Evolutionary conservation across 2,797 vertebrate species (phyloP).

Genomic region (Coilia nasus): DNA sequence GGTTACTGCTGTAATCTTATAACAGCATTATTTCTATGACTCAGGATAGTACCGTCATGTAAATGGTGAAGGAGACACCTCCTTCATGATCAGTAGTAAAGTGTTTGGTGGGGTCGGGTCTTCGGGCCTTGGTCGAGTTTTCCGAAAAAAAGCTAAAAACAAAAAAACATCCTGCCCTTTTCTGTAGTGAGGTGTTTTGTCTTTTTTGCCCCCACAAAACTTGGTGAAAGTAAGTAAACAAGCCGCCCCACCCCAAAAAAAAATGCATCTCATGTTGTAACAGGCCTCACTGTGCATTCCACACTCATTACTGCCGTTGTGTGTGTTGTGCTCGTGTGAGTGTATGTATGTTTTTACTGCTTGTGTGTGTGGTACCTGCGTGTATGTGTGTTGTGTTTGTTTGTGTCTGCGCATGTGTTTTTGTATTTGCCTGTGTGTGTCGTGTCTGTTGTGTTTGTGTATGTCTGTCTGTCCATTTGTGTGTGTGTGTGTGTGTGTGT

Average conservation of each 20-base stretch:
- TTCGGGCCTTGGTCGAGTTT: no score
- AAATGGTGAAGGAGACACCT: not conserved
- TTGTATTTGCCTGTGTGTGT: no score
- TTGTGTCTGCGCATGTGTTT: no score
- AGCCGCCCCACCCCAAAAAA: not conserved
- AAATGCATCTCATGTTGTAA: not conserved
- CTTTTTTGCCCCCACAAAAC: constrained; percentile 49
- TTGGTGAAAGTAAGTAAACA: not conserved
- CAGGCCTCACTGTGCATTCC: not conserved
- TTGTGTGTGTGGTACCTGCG: no score
- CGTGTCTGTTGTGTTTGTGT: no score
- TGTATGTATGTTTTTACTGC: no score
- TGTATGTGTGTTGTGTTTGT: no score
- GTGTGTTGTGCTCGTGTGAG: not conserved
- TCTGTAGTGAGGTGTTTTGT: constrained; percentile 65
- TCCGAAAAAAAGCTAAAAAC: no score
- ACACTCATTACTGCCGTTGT: not conserved
- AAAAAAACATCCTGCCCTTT: constrained; percentile 65
- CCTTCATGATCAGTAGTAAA: not conserved
- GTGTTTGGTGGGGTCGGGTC: no score
- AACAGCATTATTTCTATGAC: not conserved
- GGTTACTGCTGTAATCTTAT: not conserved
- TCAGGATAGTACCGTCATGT: not conserved
- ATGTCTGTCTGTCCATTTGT: not conserved
- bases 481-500: constrained; percentile 22